These are phyloP conservation scores for Temnothorax longispinosus DNA, from an alignment of 1,140 invertebrate species.

Conservation along the genomic window DNA sequence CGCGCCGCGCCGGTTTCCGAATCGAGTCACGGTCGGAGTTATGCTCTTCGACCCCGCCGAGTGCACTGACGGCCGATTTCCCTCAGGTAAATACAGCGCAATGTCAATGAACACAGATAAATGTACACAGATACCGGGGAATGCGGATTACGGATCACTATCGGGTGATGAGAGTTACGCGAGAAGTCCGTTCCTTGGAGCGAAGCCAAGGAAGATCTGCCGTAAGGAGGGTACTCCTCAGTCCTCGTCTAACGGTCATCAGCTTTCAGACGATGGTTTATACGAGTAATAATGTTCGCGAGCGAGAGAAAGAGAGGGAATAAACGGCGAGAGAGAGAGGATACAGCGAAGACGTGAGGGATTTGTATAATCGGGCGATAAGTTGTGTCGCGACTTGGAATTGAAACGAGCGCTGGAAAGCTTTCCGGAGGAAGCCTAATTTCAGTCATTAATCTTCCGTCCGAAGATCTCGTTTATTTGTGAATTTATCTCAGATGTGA, in stretches of 20 bases:
- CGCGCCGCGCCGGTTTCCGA: constrained; percentile 1
- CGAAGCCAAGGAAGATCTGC: constrained; percentile 10
- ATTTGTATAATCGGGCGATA: constrained; percentile 54
- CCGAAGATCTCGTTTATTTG: neutral
- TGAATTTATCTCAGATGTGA: neutral
- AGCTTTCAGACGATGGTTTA: constrained; percentile 39
- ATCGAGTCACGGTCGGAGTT: neutral
- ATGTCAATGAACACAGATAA: constrained; percentile 37
- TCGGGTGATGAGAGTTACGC: constrained; percentile 4
- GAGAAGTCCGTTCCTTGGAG: constrained; percentile 14
- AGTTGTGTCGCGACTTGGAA: constrained; percentile 27
- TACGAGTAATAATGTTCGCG: constrained; percentile 33
- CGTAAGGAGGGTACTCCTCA: neutral
- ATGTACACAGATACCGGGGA: neutral
- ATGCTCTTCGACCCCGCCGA: neutral
- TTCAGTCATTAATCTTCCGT: constrained; percentile 21
- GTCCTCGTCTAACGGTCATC: constrained; percentile 39
- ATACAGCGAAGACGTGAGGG: constrained; percentile 27
- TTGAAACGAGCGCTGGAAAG: constrained; percentile 23
- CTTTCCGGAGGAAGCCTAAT: constrained; percentile 10
- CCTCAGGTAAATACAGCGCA: constrained; percentile 22
- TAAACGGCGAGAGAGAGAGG: neutral
- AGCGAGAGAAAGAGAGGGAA: neutral
- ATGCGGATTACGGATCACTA: neutral
- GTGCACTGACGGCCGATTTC: neutral